These are phyloP conservation scores for Lithophane ornitopus DNA, from an alignment of 2,888 invertebrate species.

Conservation along the genomic window DNA sequence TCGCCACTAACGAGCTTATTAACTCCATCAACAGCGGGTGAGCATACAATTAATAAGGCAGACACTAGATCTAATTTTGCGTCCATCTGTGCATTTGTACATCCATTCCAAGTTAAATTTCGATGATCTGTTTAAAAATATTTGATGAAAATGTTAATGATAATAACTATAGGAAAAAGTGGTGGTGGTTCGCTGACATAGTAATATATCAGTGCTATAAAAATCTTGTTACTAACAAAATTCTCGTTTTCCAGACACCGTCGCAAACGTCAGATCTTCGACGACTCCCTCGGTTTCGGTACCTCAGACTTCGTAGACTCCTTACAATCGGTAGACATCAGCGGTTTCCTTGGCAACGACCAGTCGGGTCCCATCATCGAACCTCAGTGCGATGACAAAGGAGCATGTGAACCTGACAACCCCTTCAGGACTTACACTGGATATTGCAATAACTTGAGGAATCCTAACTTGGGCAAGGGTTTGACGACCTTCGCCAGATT, in stretches of 20 bases:
- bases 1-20: conserved; percentile 96
- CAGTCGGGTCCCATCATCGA: conserved; percentile 91
- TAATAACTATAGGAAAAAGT: too few species aligned
- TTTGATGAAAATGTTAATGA: too few species aligned
- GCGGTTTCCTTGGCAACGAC: conserved; percentile 92
- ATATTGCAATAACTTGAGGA: conserved; percentile 96
- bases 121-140: not conserved
- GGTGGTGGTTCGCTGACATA: too few species aligned
- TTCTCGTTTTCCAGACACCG: conserved; percentile 83
- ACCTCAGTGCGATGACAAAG: conserved; percentile 93
- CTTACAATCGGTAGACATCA: conserved; percentile 94
- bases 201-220: not conserved
- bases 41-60: conserved; percentile 54
- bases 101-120: not conserved
- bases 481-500: conserved; percentile 96
- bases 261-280: conserved; percentile 94
- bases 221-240: not conserved
- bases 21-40: conserved; percentile 91
- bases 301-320: conserved; percentile 93
- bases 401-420: conserved; percentile 93
- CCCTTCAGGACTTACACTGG: conserved; percentile 95
- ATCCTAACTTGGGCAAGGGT: conserved; percentile 95
- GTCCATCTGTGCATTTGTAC: not conserved
- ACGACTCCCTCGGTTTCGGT: conserved; percentile 86
- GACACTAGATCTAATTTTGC: not conserved